These are phyloP conservation scores for Bufo bufo DNA, from an alignment of 2,113 vertebrate species.

Conservation along the genomic window DNA sequence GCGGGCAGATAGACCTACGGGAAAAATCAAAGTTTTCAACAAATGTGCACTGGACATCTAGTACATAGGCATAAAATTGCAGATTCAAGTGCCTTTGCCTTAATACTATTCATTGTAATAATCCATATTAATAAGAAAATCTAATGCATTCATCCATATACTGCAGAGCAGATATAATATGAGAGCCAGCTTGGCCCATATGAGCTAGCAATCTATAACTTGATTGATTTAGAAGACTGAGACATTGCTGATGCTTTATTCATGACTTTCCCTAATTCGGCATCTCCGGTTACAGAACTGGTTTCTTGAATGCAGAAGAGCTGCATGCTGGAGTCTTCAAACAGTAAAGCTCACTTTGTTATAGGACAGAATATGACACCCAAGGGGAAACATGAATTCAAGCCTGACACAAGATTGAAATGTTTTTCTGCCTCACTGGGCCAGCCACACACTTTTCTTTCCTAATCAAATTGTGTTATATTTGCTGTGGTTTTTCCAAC, in stretches of 20 bases:
- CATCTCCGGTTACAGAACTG: slow-evolving; percentile 22
- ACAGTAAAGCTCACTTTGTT: slow-evolving; percentile 10
- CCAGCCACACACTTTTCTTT: neutral
- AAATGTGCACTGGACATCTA: no score
- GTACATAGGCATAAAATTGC: no score
- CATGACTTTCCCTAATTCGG: slow-evolving; percentile 21
- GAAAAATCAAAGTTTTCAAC: no score
- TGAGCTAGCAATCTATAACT: slow-evolving; percentile 6
- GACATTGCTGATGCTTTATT: slow-evolving; percentile 1
- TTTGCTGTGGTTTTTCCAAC: neutral
- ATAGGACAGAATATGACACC: slow-evolving; percentile 41
- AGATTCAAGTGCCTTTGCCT: no score
- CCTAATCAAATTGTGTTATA: slow-evolving; percentile 27
- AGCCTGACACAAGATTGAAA: slow-evolving; percentile 41
- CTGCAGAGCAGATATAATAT: neutral
- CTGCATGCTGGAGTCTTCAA: slow-evolving; percentile 37
- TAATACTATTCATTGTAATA: no score
- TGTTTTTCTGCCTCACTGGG: slow-evolving; percentile 39
- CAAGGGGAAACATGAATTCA: slow-evolving; percentile 46
- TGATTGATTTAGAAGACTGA: slow-evolving; percentile 62
- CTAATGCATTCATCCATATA: neutral
- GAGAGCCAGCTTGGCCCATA: neutral
- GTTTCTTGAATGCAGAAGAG: slow-evolving; percentile 6
- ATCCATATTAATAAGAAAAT: neutral
- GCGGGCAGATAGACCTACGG: no score